Evolutionary conservation across 2,797 vertebrate species (phyloP), one percentile per base, ranked within the genome.

Genomic region (Pygocentrus nattereri): DNA sequence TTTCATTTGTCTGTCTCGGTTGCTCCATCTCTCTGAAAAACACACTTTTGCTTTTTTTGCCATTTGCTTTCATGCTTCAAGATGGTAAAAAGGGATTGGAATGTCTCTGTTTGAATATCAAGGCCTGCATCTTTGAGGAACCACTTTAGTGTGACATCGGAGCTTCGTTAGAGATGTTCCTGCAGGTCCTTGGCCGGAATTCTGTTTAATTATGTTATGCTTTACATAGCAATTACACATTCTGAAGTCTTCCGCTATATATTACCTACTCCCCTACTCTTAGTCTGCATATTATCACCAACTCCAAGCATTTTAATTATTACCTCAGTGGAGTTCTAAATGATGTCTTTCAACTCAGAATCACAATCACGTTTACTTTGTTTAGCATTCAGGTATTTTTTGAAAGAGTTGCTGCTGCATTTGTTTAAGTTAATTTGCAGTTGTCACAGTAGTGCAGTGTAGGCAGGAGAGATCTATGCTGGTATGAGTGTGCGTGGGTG

Each of bases 401-500:
- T 6, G 16, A 34, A 8, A 21, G 47, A 54, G 5, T 4, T 3
- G 3, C 23, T 76, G 27, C 44, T 25, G 30, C 65, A 23, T 16
- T 21, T 50, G 12, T 5, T 7, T 5, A 41, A 41, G 67, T 52
- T 62, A 1, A 62, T 79, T 79, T 50, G 44, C 27, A 49, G 54
- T 64, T 58, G 52, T 44, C n/a, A 12, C 31, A 58, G 52, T 23
- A n/a, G 50, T 38, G 50, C 19, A 15, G 52, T 25, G 34, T 59
- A 44, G 34, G 72, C 52, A 58, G 13, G 19, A 19, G 11, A 52
- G 30, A n/a, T 73, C 70, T 56, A 16, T 89, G 80, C 83, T 72
- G 83, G 85, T 85, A 70, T 74, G 49, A 62, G 3, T 58, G n/a
- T n/a, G n/a, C n/a, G 3, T 62, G 68, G 18, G 75, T 41, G 44